These are phyloP conservation scores for Cartodere bifasciata DNA, from an alignment of 2,888 invertebrate species.

Conservation along the genomic window DNA sequence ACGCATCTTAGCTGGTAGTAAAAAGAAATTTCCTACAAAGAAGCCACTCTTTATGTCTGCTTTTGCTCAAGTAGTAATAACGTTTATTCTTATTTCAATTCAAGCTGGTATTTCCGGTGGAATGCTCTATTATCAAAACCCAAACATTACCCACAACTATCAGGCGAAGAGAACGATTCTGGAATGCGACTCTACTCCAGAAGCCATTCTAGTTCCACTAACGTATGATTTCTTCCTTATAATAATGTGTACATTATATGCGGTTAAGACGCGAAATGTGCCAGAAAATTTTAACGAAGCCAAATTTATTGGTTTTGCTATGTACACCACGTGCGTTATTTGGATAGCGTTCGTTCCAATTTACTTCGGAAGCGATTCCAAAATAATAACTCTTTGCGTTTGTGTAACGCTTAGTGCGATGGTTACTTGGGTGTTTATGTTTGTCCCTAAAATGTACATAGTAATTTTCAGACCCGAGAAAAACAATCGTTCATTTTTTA, in stretches of 20 bases:
- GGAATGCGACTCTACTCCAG: constrained; percentile 48
- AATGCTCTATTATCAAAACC: constrained; percentile 47
- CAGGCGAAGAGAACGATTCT: constrained; percentile 42
- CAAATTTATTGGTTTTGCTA: constrained; percentile 63
- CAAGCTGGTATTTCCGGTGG: constrained; percentile 50
- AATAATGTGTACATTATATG: constrained; percentile 61
- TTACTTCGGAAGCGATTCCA: constrained; percentile 56
- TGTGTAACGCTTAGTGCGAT: constrained; percentile 62
- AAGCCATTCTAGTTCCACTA: constrained; percentile 49
- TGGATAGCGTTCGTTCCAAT: constrained; percentile 71
- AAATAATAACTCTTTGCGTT: constrained; percentile 46
- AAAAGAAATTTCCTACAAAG: constrained; percentile 55
- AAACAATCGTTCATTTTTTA: constrained; percentile 63
- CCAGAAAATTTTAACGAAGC: constrained; percentile 76
- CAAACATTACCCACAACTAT: constrained; percentile 42
- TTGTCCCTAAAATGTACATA: constrained; percentile 66
- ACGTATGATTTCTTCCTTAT: constrained; percentile 61
- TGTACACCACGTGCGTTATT: constrained; percentile 67
- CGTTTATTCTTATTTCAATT: constrained; percentile 49
- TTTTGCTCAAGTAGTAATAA: constrained; percentile 47
- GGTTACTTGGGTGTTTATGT: constrained; percentile 58
- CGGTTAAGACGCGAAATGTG: constrained; percentile 63
- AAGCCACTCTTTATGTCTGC: constrained; percentile 54
- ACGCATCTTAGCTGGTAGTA: constrained; percentile 57
- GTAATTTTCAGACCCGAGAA: constrained; percentile 61